Conservation (phyloP, 2,888 invertebrate species). For the Coecobrya sp. region DNA sequence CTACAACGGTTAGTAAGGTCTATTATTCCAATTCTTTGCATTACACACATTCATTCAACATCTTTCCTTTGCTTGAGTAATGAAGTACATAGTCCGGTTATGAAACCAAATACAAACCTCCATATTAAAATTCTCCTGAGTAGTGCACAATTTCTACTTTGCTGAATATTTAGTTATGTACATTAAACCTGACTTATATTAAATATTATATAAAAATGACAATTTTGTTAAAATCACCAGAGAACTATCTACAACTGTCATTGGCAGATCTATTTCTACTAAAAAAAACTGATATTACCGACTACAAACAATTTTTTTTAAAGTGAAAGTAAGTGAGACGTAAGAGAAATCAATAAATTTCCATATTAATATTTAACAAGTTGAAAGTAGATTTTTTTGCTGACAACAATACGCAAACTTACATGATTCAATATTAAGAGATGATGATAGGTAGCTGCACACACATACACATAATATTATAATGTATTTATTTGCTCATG, state of each 20-base stretch:
- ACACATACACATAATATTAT: background rate
- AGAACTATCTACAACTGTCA: slow-evolving; percentile 12
- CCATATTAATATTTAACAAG: slow-evolving; percentile 38
- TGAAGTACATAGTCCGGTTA: background rate
- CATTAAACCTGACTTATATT: too few relatives aligned
- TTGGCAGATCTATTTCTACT: background rate
- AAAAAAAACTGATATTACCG: background rate
- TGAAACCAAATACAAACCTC: slow-evolving; percentile 1
- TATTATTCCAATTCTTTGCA: background rate
- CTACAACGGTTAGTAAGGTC: too few relatives aligned
- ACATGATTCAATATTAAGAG: background rate
- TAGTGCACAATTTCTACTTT: background rate
- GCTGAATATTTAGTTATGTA: background rate
- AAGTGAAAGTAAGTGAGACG: background rate
- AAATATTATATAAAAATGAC: too few relatives aligned
- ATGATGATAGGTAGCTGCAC: background rate
- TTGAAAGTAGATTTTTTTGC: slow-evolving; percentile 25
- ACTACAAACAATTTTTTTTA: slow-evolving; percentile 25
- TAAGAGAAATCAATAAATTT: slow-evolving; percentile 70
- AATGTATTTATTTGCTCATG: background rate
- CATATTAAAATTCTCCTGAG: background rate
- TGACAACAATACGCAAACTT: slow-evolving; percentile 2
- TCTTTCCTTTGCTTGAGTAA: background rate
- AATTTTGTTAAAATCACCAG: background rate
- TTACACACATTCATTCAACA: background rate